phyloP scores from a whole-genome alignment of 2,888 invertebrate species.

The Elaeidobius kamerunicus region DNA sequence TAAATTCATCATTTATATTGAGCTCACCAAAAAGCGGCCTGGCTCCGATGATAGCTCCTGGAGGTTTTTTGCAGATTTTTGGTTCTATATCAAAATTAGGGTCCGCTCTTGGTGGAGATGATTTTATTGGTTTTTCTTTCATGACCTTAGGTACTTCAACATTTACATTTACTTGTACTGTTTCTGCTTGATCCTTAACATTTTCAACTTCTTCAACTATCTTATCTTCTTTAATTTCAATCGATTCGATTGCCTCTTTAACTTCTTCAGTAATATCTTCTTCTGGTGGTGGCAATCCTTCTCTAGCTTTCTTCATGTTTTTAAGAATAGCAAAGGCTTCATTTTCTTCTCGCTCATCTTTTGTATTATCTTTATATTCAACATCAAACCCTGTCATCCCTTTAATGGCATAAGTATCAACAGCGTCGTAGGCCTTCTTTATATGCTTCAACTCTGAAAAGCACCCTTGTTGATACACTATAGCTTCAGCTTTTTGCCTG shows the following conservation, averaged over 20 bases:
- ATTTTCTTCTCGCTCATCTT: constrained; percentile 29
- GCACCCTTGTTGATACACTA: constrained; percentile 43
- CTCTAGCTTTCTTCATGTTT: constrained; percentile 34
- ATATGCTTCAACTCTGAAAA: constrained; percentile 44
- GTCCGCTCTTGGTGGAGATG: constrained; percentile 28
- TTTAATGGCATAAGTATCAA: constrained; percentile 32
- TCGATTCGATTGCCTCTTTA: no score
- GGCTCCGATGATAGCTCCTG: constrained; percentile 48
- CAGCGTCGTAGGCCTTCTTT: constrained; percentile 40
- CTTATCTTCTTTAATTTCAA: neutral
- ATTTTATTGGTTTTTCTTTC: constrained; percentile 4
- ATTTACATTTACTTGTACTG: no score
- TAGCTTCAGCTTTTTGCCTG: constrained; percentile 39
- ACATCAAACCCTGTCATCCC: constrained; percentile 27
- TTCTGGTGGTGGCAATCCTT: constrained; percentile 21
- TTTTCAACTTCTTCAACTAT: neutral
- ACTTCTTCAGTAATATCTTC: neutral
- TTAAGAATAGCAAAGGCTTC: constrained; percentile 28
- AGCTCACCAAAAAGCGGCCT: constrained; percentile 48
- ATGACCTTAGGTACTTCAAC: no score
- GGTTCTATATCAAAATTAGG: constrained; percentile 33
- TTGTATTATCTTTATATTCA: constrained; percentile 27
- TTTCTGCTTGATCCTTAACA: neutral
- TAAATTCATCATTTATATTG: constrained; percentile 48
- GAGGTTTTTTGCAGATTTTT: constrained; percentile 45